A percentile compares a stretch with the other conserved stretches of the same genome.
Conservation (phyloP, 1,140 invertebrate genomes). For the Drosophila pandora region DNA sequence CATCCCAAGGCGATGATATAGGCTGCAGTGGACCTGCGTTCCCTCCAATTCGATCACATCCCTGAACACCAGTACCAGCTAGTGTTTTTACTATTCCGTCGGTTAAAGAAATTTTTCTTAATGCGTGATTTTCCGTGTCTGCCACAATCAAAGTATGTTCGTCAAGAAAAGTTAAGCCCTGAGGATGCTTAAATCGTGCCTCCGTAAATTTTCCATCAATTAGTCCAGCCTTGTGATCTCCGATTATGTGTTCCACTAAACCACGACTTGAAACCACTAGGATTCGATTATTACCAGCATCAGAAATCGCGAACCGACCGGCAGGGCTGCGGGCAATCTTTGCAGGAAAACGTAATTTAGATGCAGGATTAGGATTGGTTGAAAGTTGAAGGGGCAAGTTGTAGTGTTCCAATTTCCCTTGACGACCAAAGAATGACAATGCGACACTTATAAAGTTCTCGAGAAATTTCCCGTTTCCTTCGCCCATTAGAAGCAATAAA, state of each 20-base stretch:
- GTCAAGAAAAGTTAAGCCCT: slow-evolving; percentile 88
- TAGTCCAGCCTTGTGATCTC: slow-evolving; percentile 88
- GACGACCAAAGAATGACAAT: slow-evolving; percentile 87
- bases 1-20: slow-evolving; percentile 96
- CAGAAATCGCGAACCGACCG: slow-evolving; percentile 87
- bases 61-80: slow-evolving; percentile 91
- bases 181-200: slow-evolving; percentile 92
- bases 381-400: slow-evolving; percentile 85
- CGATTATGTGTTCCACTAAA: slow-evolving; percentile 89
- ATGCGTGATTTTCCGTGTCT: slow-evolving; percentile 96
- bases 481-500: slow-evolving; percentile 92
- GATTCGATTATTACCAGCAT: slow-evolving; percentile 91
- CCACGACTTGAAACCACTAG: slow-evolving; percentile 87
- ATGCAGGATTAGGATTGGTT: slow-evolving; percentile 84
- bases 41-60: slow-evolving; percentile 89
- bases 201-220: slow-evolving; percentile 88
- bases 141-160: slow-evolving; percentile 89
- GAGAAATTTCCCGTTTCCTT: slow-evolving; percentile 91
- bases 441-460: slow-evolving; percentile 87
- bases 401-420: slow-evolving; percentile 72
- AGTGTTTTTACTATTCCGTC: slow-evolving; percentile 89
- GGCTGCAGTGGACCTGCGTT: slow-evolving; percentile 87
- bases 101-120: slow-evolving; percentile 90
- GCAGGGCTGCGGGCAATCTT: slow-evolving; percentile 84
- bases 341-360: slow-evolving; percentile 87